Conservation (phyloP, 2,113 vertebrate species). For the Grantiella picta region DNA sequence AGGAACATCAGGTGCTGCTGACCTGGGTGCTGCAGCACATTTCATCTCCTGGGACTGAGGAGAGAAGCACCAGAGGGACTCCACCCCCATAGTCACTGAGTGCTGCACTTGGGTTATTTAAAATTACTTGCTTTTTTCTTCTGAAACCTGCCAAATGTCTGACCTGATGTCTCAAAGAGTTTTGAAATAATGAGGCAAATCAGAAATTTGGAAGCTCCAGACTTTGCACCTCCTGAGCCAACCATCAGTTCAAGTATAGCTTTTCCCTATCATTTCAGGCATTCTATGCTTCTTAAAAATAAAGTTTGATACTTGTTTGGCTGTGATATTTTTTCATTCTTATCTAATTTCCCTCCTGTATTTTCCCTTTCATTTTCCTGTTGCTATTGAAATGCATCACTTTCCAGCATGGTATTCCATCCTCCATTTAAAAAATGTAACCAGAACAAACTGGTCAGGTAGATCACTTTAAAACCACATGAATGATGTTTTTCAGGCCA, state of each 20-base stretch:
- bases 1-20: neutral
- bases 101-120: neutral
- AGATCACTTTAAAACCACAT: neutral
- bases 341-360: neutral
- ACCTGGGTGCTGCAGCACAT: neutral
- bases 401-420: neutral
- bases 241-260: neutral
- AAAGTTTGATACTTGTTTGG: neutral
- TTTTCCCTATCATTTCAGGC: neutral
- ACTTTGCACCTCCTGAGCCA: neutral
- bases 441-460: neutral
- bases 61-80: neutral
- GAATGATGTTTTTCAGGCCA: neutral
- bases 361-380: neutral
- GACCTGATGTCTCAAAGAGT: neutral
- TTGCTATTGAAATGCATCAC: neutral
- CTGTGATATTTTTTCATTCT: neutral
- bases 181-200: neutral
- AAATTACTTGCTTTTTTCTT: neutral
- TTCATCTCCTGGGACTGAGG: neutral
- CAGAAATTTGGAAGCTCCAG: neutral
- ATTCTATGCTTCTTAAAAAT: neutral
- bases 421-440: neutral
- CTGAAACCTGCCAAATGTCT: neutral
- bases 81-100: fast-evolving